phyloP scores from a whole-genome alignment of 2,113 vertebrate species.

The Psilopogon haemacephalus region DNA sequence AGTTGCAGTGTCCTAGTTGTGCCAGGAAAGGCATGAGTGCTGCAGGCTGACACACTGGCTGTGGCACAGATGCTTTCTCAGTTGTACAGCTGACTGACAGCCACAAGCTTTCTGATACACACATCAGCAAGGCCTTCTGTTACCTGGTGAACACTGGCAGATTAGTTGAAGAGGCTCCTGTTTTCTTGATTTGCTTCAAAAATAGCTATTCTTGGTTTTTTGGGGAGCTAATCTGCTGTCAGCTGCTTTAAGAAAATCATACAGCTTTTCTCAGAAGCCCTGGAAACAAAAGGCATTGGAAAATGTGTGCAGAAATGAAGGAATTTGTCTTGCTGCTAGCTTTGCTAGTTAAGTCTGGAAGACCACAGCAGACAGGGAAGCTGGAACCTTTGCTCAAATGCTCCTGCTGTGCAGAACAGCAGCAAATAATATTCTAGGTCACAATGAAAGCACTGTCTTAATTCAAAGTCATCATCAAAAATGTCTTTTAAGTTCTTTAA shows the following conservation, averaged over 20 bases:
- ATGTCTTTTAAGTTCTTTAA: neutral
- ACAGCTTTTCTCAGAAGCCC: constrained; percentile 8
- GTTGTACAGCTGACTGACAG: neutral
- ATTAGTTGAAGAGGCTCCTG: neutral
- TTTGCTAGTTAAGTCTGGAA: neutral
- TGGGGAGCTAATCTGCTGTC: neutral
- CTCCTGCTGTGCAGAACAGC: neutral
- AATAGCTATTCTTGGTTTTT: neutral
- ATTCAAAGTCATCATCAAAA: neutral
- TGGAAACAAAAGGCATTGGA: constrained; percentile 4
- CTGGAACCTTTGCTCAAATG: neutral
- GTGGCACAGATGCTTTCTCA: neutral
- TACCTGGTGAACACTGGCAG: neutral
- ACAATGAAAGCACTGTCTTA: neutral
- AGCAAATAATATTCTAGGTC: neutral
- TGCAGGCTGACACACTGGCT: fast-evolving
- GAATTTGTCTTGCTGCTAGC: neutral
- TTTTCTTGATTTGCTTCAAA: neutral
- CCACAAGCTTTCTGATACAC: neutral
- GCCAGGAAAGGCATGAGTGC: neutral
- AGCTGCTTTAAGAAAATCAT: neutral
- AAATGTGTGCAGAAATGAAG: neutral
- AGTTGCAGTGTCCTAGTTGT: neutral
- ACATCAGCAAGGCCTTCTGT: neutral
- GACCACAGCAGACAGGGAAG: neutral